A percentile compares a stretch with the other conserved stretches of the same genome.
These are phyloP conservation scores for Xenopus laevis DNA, from an alignment of 2,113 vertebrate species.

Conservation along the genomic window DNA sequence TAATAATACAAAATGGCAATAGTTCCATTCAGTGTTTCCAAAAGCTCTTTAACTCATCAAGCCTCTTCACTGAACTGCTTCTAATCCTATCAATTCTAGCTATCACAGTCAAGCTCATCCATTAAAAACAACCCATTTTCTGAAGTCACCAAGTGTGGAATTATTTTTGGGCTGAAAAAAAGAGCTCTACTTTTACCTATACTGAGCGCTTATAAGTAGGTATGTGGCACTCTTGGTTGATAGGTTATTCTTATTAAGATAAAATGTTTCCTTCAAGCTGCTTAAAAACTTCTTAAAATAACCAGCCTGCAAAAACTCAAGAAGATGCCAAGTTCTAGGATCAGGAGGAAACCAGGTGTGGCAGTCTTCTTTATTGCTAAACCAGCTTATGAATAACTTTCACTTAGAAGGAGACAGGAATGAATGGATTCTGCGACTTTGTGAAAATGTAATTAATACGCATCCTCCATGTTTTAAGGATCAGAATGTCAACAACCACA, in stretches of 20 bases:
- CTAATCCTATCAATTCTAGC: slow-evolving; percentile 45
- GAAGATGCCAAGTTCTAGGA: slow-evolving; percentile 8
- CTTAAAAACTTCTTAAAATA: slow-evolving; percentile 46
- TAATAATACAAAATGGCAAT: slow-evolving; percentile 42
- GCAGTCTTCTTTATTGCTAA: slow-evolving; percentile 3
- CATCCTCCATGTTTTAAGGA: too few species aligned
- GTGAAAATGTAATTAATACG: not conserved
- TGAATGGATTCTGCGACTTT: slow-evolving; percentile 8
- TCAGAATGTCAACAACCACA: too few species aligned
- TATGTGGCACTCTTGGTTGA: slow-evolving; percentile 53
- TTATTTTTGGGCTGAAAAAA: slow-evolving; percentile 48
- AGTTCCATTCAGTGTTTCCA: slow-evolving; percentile 36
- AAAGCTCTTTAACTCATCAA: slow-evolving; percentile 48
- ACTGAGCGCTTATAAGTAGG: slow-evolving; percentile 46
- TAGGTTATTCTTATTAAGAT: slow-evolving; percentile 59
- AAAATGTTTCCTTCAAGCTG: slow-evolving; percentile 51
- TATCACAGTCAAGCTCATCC: slow-evolving; percentile 57
- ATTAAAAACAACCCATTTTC: slow-evolving; percentile 56
- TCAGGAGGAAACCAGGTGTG: slow-evolving; percentile 31
- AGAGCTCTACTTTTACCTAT: slow-evolving; percentile 43
- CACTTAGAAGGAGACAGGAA: slow-evolving; percentile 13
- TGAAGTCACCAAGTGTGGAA: slow-evolving; percentile 47
- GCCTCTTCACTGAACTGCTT: slow-evolving; percentile 48
- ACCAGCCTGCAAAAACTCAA: slow-evolving; percentile 13
- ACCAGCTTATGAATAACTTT: slow-evolving; percentile 26